Conservation (phyloP, 64 coral and sea anemone genomes). For the Pocillopora damicornis region DNA sequence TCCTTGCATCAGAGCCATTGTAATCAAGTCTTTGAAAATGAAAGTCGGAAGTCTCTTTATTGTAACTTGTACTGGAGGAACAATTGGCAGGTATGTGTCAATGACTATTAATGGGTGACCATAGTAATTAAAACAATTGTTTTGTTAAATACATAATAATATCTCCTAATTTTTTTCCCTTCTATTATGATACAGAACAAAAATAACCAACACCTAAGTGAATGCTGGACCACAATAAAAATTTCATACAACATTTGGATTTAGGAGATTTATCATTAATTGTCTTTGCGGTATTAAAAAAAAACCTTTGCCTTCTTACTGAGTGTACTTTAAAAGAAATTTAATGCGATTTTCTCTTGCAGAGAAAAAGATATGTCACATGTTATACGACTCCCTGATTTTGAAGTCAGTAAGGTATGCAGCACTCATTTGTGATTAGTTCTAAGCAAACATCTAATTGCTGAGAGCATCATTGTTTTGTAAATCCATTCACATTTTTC, state of each 20-base stretch:
- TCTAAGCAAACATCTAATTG: neutral
- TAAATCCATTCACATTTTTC: neutral
- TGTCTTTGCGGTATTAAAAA: too few species aligned
- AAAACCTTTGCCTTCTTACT: too few species aligned
- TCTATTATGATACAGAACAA: too few species aligned
- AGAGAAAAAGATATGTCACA: conserved; percentile 85
- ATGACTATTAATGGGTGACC: neutral
- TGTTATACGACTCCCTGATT: conserved; percentile 79
- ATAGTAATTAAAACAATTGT: too few species aligned
- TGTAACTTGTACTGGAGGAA: conserved; percentile 74
- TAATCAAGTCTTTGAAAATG: conserved; percentile 60
- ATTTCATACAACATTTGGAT: too few species aligned
- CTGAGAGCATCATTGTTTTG: neutral
- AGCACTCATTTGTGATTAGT: neutral
- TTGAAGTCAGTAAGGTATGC: conserved; percentile 88
- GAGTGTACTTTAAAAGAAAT: too few species aligned
- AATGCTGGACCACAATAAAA: too few species aligned
- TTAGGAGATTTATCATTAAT: too few species aligned
- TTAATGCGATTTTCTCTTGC: neutral
- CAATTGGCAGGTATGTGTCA: conserved; percentile 68
- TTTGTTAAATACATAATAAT: too few species aligned
- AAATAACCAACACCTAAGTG: too few species aligned
- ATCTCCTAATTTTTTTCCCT: too few species aligned
- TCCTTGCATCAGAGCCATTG: conserved; percentile 79
- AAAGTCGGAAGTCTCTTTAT: conserved; percentile 89